Base-by-base conservation (phyloP, 1,140 invertebrate species). In the Lepidostoma basale region DNA sequence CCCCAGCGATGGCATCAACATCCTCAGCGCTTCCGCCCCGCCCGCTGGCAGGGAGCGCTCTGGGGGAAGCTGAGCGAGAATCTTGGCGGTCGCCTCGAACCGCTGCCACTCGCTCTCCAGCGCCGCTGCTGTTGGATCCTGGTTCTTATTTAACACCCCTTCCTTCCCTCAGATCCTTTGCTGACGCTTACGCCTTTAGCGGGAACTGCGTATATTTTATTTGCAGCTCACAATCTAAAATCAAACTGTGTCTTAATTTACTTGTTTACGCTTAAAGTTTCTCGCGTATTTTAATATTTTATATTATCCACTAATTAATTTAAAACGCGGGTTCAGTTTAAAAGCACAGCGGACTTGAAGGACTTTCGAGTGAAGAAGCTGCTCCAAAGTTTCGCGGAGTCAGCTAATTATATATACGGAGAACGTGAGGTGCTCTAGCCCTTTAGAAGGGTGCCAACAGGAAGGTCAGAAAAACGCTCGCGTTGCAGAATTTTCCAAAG, bases 1-100 rank as follows among this genome's bases (percentile, higher is more conserved):
- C 8, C 68, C 62, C 76, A 76, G 78, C 75, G 79, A 79, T 73
- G 82, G 81, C 82, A 83, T 83, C 76, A 83, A 76, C 81, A 83
- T 83, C 73, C 81, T 80, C 78, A 82, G 82, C 74, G 82, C 80
- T 20, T 69, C 72, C 42, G 80, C 74, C 78, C 82, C 81, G 81
- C 80, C 81, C 71, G 79, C 77, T 78, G 75, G 76, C 80, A 76
- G 74, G 54, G 78, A 77, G 74, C 75, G 78, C 75, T 74, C 79
- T 23, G 66, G 62, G 26, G 70, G 70, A 30, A 72, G 62, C 33
- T 73, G 67, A 10, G 70, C 67, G 44, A 73, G 67, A 64, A 73
- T 73, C 40, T 69, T 73, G 70, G 62, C 67, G 62, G 47, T 45
- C 42, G 52, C 60, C 36, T 63, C 60, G 25, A 63, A 47, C 54